Conservation (phyloP, 1,140 invertebrate genomes). For the Oryctes rhinoceros region DNA sequence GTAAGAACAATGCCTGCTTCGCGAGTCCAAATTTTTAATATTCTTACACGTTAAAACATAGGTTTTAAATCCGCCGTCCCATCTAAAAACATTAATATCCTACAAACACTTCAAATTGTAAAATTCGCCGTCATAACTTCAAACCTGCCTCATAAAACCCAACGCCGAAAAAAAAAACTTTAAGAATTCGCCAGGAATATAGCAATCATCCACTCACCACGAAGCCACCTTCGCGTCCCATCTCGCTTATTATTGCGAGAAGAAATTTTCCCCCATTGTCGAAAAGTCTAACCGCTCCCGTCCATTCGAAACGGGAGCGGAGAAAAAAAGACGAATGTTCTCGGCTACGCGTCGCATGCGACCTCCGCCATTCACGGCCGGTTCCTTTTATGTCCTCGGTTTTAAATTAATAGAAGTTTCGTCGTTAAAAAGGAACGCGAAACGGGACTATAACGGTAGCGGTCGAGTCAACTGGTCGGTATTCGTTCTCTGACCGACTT, state of each 20-base stretch:
- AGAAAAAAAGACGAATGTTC: neutral
- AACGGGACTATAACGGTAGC: neutral
- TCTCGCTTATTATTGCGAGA: neutral
- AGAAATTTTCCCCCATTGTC: neutral
- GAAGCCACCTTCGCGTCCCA: neutral
- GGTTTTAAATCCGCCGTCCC: no score
- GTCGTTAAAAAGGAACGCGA: neutral
- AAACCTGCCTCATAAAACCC: no score
- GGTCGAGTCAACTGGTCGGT: neutral
- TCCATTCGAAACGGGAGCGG: neutral
- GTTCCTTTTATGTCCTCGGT: neutral
- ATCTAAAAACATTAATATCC: no score
- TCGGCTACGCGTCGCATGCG: neutral
- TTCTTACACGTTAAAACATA: no score
- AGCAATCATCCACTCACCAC: neutral
- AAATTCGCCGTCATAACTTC: no score
- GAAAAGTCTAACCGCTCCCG: neutral
- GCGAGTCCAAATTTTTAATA: no score
- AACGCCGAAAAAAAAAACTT: no score
- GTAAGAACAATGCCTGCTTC: no score
- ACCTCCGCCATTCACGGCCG: neutral
- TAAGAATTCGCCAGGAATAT: neutral
- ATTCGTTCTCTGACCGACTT: neutral
- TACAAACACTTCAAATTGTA: no score
- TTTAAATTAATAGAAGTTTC: constrained; percentile 16